Percentiles rank a stretch among this genome's conserved stretches.
These are phyloP conservation scores for Symphodus melops DNA, from an alignment of 2,113 vertebrate species.

Conservation along the genomic window DNA sequence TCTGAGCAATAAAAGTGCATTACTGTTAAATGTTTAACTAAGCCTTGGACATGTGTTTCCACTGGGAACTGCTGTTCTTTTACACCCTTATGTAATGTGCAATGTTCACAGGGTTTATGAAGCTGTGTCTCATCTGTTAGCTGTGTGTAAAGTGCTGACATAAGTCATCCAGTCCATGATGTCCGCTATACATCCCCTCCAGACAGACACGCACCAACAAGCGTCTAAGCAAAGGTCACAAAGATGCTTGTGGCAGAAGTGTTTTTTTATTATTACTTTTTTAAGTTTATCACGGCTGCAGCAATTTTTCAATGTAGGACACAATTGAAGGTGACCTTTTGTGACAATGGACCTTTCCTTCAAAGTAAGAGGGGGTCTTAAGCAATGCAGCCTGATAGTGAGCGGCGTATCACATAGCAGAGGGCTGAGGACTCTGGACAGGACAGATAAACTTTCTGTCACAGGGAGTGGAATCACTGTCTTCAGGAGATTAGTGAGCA, in stretches of 20 bases:
- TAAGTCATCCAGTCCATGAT: conserved; percentile 11
- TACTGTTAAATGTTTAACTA: conserved; percentile 59
- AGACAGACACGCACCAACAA: not conserved
- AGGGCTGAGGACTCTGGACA: conserved; percentile 26
- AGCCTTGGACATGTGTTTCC: not conserved
- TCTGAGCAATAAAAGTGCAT: conserved; percentile 15
- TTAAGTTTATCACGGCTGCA: not conserved
- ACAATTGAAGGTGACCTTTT: conserved; percentile 2
- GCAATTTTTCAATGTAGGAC: not conserved
- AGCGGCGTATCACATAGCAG: conserved; percentile 34
- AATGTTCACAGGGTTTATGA: conserved; percentile 29
- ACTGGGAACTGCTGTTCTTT: conserved; percentile 9
- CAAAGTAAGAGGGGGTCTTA: conserved; percentile 29
- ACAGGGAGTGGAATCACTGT: conserved; percentile 37
- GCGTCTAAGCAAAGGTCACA: conserved; percentile 1
- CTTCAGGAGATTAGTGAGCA: conserved; percentile 56
- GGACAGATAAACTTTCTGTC: conserved; percentile 62
- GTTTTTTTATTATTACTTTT: too few species aligned
- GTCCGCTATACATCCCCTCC: too few species aligned
- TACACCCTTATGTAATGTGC: conserved; percentile 31
- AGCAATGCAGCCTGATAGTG: conserved; percentile 24
- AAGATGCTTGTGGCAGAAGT: not conserved
- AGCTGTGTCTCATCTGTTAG: conserved; percentile 36
- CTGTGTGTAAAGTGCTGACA: conserved; percentile 24
- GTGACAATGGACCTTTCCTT: conserved; percentile 26